phyloP scores from a whole-genome alignment of 1,140 invertebrate genomes.

The Mizuhopecten yessoensis region DNA sequence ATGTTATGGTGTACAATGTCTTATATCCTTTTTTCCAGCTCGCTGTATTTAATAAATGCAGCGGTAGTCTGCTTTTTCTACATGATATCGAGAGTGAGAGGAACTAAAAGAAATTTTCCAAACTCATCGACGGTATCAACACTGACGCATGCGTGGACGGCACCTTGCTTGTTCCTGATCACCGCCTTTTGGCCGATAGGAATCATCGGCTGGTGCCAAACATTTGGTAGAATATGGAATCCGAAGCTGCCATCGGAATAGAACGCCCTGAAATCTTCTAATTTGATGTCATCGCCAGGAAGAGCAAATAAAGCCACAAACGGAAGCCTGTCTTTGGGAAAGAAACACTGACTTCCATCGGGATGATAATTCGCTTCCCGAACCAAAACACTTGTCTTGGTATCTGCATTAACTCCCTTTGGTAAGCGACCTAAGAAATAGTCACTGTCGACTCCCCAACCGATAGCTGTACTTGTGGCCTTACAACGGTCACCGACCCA shows the following conservation, averaged over 20 bases:
- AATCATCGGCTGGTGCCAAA: conserved; percentile 44
- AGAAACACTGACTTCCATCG: conserved; percentile 29
- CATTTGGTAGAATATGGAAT: conserved; percentile 5
- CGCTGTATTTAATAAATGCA: too few relatives aligned
- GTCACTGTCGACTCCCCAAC: neutral
- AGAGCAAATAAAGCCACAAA: conserved; percentile 41
- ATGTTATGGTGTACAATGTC: too few relatives aligned
- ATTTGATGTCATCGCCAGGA: conserved; percentile 30
- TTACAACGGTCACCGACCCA: conserved; percentile 40
- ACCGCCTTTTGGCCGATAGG: neutral
- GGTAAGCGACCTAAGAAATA: neutral
- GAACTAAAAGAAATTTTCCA: conserved; percentile 40
- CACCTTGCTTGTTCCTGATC: conserved; percentile 36
- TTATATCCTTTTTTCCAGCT: too few relatives aligned
- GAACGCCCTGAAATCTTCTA: conserved; percentile 31
- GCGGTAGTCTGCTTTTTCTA: too few relatives aligned
- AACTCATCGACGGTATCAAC: conserved; percentile 42
- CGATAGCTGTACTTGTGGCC: neutral
- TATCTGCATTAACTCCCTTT: neutral
- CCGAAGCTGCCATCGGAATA: conserved; percentile 41
- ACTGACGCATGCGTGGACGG: conserved; percentile 40
- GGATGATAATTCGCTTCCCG: conserved; percentile 44
- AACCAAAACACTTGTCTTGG: conserved; percentile 4
- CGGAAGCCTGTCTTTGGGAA: neutral
- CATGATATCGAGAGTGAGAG: neutral